These are phyloP conservation scores for Proteles cristata DNA, from an alignment of 2,113 vertebrate genomes.

Conservation along the genomic window DNA sequence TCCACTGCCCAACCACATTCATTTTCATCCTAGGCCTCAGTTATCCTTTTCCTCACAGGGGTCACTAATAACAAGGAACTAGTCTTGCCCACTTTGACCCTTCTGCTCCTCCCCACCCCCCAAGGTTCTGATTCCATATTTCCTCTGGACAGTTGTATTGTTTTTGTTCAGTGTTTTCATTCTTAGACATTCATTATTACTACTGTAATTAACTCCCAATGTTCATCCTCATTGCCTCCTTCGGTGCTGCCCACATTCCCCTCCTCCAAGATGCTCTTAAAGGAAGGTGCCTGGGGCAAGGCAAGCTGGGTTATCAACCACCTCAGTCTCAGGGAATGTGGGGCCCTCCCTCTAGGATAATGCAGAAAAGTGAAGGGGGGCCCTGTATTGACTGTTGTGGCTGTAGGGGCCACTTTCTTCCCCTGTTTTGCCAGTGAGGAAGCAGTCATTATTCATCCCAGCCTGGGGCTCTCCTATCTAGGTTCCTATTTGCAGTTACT, in stretches of 20 bases:
- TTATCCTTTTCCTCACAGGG: neutral
- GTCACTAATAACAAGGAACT: conserved; percentile 47
- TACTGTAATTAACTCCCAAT: conserved; percentile 79
- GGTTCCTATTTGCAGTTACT: conserved; percentile 89
- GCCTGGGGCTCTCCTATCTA: conserved; percentile 75
- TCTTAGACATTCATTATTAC: conserved; percentile 83
- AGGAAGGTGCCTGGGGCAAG: conserved; percentile 20
- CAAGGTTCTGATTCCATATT: conserved; percentile 79
- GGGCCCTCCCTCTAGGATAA: conserved; percentile 62
- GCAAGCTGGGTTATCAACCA: conserved; percentile 47
- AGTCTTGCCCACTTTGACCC: neutral
- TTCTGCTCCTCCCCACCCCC: conserved; percentile 52
- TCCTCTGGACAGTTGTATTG: conserved; percentile 86
- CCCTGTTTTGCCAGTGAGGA: conserved; percentile 36
- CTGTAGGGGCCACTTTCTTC: conserved; percentile 19
- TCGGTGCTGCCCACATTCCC: neutral
- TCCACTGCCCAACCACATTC: neutral
- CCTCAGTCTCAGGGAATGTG: conserved; percentile 65
- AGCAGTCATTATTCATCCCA: conserved; percentile 49
- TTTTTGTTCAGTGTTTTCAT: conserved; percentile 82
- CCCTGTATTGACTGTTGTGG: neutral
- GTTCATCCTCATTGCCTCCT: conserved; percentile 37
- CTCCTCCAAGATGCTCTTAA: conserved; percentile 19
- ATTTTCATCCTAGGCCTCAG: neutral
- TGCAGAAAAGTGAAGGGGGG: conserved; percentile 59